These are phyloP conservation scores for Eulithis testata DNA, from an alignment of 2,888 invertebrate species.

Conservation along the genomic window DNA sequence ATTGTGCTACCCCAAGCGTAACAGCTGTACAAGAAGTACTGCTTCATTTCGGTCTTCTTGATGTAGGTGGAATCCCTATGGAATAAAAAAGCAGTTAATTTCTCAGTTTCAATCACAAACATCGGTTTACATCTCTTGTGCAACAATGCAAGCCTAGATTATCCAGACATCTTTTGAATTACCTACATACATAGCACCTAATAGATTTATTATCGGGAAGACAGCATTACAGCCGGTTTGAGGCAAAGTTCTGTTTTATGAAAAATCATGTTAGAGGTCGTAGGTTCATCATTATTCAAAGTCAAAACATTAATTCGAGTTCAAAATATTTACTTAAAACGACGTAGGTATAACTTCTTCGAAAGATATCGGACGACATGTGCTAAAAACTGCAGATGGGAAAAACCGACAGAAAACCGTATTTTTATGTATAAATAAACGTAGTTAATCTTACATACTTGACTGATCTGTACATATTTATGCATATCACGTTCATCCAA, in stretches of 20 bases:
- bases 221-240: too few relatives aligned
- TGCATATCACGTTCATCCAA: slow-evolving; percentile 88
- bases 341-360: slow-evolving; percentile 5
- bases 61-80: slow-evolving; percentile 67
- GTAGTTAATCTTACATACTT: slow-evolving; percentile 80
- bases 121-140: too few relatives aligned
- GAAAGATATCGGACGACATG: slow-evolving; percentile 7
- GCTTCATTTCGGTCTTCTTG: slow-evolving; percentile 77
- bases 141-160: too few relatives aligned
- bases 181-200: not conserved
- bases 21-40: slow-evolving; percentile 82
- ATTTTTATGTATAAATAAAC: not conserved
- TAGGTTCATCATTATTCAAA: too few relatives aligned
- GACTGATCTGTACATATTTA: slow-evolving; percentile 87
- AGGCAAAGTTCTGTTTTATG: too few relatives aligned
- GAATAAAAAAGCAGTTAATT: slow-evolving; percentile 29
- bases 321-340: slow-evolving; percentile 12
- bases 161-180: not conserved
- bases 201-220: not conserved
- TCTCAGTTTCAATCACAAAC: too few relatives aligned
- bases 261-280: too few relatives aligned
- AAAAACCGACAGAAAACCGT: slow-evolving; percentile 4
- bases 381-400: not conserved
- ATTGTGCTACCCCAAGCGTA: slow-evolving; percentile 86
- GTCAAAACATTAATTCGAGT: not conserved